These are phyloP conservation scores for Physocephala rufipes DNA, from an alignment of 2,888 invertebrate species.

Conservation along the genomic window DNA sequence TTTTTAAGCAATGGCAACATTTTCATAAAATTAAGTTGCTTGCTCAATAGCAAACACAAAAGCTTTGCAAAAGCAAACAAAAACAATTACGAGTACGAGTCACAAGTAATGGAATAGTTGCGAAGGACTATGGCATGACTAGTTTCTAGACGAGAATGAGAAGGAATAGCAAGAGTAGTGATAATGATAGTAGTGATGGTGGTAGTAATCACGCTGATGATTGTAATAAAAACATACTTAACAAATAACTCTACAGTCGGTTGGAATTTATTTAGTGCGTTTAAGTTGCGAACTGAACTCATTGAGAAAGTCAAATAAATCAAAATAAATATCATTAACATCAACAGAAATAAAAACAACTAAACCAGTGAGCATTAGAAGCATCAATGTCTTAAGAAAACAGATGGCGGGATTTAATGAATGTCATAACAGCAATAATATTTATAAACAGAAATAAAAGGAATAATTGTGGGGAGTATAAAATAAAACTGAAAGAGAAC, in stretches of 20 bases:
- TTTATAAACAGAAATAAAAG: not conserved
- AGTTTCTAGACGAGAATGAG: constrained; percentile 1
- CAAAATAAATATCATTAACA: constrained; percentile 33
- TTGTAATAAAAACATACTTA: constrained; percentile 8
- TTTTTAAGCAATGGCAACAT: constrained; percentile 47
- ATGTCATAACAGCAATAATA: not conserved
- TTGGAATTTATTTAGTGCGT: constrained; percentile 31
- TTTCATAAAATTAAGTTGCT: constrained; percentile 58
- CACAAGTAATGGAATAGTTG: not conserved
- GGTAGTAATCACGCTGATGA: too few relatives aligned
- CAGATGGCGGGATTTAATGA: not conserved
- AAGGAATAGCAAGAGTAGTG: not conserved
- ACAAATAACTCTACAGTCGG: constrained; percentile 26
- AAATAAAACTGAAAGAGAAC: too few relatives aligned
- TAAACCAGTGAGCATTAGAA: not conserved
- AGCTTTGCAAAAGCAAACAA: constrained; percentile 41
- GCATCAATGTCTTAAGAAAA: not conserved
- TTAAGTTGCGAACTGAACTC: constrained; percentile 35
- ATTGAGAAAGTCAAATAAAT: constrained; percentile 36
- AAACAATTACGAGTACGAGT: constrained; percentile 11
- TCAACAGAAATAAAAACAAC: constrained; percentile 26
- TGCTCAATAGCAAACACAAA: constrained; percentile 34
- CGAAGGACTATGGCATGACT: not conserved
- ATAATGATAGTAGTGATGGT: not conserved
- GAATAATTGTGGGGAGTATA: not conserved